A percentile compares a stretch with the other conserved stretches of the same genome.
Conservation (phyloP, 1,140 invertebrate genomes). For the Epicauta chinensis region DNA sequence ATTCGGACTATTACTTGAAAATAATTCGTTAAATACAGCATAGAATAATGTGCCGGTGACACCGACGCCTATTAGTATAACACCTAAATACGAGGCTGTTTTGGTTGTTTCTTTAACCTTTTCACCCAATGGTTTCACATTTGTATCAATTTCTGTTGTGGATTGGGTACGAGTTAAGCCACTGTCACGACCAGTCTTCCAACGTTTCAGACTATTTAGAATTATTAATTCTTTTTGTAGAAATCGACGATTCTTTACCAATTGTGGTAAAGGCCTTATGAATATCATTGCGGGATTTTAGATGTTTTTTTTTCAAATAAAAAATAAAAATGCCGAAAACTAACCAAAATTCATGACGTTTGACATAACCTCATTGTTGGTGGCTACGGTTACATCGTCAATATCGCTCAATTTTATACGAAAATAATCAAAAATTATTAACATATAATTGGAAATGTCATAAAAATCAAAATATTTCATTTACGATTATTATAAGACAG, state of each 20-base stretch:
- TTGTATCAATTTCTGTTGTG: slow-evolving; percentile 41
- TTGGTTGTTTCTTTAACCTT: slow-evolving; percentile 84
- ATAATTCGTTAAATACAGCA: slow-evolving; percentile 75
- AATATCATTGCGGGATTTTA: too few species aligned
- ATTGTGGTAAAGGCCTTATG: too few species aligned
- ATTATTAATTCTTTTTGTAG: not conserved
- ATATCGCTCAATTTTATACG: not conserved
- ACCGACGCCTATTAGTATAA: slow-evolving; percentile 72
- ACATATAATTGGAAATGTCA: too few species aligned
- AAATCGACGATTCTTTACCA: too few species aligned
- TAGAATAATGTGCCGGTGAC: slow-evolving; percentile 76
- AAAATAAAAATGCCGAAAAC: not conserved
- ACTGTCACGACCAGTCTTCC: too few species aligned
- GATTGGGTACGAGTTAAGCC: not conserved
- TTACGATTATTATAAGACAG: too few species aligned
- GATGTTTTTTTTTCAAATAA: too few species aligned
- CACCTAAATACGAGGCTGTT: slow-evolving; percentile 70
- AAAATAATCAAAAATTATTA: too few species aligned
- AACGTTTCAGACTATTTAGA: too few species aligned
- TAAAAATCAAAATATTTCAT: too few species aligned
- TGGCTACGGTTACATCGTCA: not conserved
- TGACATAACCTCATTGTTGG: slow-evolving; percentile 1
- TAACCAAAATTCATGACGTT: not conserved
- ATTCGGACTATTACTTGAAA: slow-evolving; percentile 80
- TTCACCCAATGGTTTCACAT: slow-evolving; percentile 58